Evolutionary conservation across 2,888 invertebrate species (phyloP), one percentile per base, ranked within the genome.

Genomic region (Conomelus anceps): DNA sequence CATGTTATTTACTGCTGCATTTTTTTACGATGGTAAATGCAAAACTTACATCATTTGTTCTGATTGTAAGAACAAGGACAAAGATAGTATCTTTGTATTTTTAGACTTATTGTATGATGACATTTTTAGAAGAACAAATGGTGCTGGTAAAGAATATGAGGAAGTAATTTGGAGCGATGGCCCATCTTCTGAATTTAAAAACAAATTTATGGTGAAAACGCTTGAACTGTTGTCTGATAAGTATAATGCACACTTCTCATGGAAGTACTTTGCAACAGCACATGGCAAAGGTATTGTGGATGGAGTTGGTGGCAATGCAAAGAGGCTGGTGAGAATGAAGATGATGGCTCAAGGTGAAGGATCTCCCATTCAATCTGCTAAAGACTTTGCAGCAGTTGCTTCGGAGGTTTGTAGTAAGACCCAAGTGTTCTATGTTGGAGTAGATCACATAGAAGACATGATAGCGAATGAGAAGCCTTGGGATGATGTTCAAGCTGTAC

Each of bases 161-260:
- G 84, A 88, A 24, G 88, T 88, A 20, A 88, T 88, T 17, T 88
- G 88, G 84, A 88, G 88, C 22, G 88, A 88, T 84, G 84, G 88
- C 63, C 88, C 88, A 22, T 84, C 63, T 22, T 88, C 84, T 23
- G 88, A 88, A 24, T 88, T 88, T 84, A 88, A 88, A 84, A 88
- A 88, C 23, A 88, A 88, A 88, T 88, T 22, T 88, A 88, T 84
- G 13, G 84, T 88, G 17, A 84, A 84, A 84, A 88, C 84, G 4
- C 84, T 88, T 6, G 20, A 88, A 84, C 22, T 22, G 4, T 84
- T 88, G 84, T 84, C 88, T 22, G 24, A 88, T 22, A 84, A 88
- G 22, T 22, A 22, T 22, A 63, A 24, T 7, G 24, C 6, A 88
- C 13, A 63, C 17, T 84, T 88, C 22, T 22, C 88, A 13, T 88